Base-by-base conservation (phyloP, 2,888 invertebrate genomes). In the Pyrocoelia pectoralis region DNA sequence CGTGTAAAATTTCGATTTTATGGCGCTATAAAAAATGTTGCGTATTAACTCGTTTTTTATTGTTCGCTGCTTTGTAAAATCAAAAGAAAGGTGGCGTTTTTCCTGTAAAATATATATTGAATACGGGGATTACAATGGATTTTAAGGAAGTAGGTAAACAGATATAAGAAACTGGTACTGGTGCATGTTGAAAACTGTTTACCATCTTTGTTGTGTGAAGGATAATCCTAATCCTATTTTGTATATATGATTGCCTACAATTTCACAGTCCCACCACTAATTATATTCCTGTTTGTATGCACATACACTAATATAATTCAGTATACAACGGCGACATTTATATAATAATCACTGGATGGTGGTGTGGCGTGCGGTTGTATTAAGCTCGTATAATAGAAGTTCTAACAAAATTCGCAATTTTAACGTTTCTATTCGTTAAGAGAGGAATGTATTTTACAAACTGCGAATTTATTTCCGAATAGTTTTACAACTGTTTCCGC, bases 221-320 rank as follows among this genome's bases (percentile, higher is more conserved):
- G 59, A 52, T 64, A 56, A 64, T 64, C 64, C 56, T 64, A 64
- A 64, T 64, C 64, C 64, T 64, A 64, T 60, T 56, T 59, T 53
- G 56, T 52, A 56, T 59, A 59, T 64, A 64, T 55, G 59, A 59
- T 63, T 63, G 55, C 63, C 41, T 57, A 57, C 58, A 54, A 51
- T 63, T 55, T 59, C 58, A 13, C 46, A 52, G 50, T 50, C 33
- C 28, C 57, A 46, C 57, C 58, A 55, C 43, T 63, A 63, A 63
- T 63, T 63, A 59, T 63, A 56, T 61, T 52, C 55, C 50, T 63
- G 63, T 58, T 54, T 58, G 58, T 48, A 59, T 58, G 53, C 54
- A 58, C 53, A 57, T 56, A 62, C 62, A 50, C 62, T 24, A 49
- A 33, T 29, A 38, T 60, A 60, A 60, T 54, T 54, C 54, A 46